Percentiles rank a stretch among this genome's conserved stretches.
phyloP scores from a whole-genome alignment of 2,888 invertebrate genomes.

The Gandaritis pyraliata region DNA sequence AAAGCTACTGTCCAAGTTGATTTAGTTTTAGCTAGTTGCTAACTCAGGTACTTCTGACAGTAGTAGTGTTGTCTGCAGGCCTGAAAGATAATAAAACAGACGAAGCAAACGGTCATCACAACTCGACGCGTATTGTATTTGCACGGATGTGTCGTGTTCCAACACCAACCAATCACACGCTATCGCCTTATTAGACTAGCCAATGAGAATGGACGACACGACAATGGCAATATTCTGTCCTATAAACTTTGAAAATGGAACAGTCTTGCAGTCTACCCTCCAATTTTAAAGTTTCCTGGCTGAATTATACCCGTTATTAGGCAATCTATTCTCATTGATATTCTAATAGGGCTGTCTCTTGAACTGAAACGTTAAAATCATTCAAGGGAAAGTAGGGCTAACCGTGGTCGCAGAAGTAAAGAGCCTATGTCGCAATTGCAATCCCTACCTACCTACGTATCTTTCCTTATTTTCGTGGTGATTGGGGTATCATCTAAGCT shows the following conservation, averaged over 20 bases:
- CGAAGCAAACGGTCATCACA: conserved; percentile 80
- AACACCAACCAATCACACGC: conserved; percentile 10
- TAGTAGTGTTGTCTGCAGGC: conserved; percentile 70
- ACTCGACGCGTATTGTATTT: conserved; percentile 70
- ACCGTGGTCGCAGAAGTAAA: conserved; percentile 74
- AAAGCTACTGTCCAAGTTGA: not conserved
- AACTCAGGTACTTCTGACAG: not conserved
- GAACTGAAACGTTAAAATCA: conserved; percentile 6
- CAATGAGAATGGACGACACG: conserved; percentile 4
- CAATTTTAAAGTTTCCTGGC: too few relatives aligned
- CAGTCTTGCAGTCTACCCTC: too few relatives aligned
- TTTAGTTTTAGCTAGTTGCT: not conserved
- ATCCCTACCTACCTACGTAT: conserved; percentile 9
- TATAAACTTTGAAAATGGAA: not conserved
- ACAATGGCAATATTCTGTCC: not conserved
- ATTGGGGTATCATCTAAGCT: conserved; percentile 8
- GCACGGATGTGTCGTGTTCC: conserved; percentile 53
- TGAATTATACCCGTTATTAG: too few relatives aligned
- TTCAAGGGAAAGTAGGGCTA: conserved; percentile 25
- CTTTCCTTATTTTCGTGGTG: not conserved
- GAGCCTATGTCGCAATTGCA: conserved; percentile 66
- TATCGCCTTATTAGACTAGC: conserved; percentile 1
- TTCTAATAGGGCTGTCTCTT: conserved; percentile 9
- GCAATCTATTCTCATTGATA: conserved; percentile 9
- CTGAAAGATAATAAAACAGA: conserved; percentile 68